These are phyloP conservation scores for Plemyria rubiginata DNA, from an alignment of 2,888 invertebrate species.

Conservation along the genomic window DNA sequence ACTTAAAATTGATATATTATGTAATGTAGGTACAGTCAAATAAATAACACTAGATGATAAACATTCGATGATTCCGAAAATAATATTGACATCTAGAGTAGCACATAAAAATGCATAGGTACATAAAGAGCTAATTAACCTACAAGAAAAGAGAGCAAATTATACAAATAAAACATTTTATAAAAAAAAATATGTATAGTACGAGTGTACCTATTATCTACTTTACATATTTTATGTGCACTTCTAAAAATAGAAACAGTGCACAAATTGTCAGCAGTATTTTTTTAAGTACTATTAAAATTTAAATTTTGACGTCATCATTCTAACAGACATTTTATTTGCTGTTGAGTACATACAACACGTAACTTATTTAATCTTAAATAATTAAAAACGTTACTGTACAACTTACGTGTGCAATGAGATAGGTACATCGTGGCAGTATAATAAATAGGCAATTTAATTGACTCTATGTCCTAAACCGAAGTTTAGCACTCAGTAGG, in stretches of 20 bases:
- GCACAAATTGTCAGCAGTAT: conserved; percentile 5
- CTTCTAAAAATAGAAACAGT: conserved; percentile 19
- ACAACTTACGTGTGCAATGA: conserved; percentile 64
- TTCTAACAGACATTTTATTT: background rate
- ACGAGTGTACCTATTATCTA: conserved; percentile 27
- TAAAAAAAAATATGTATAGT: conserved; percentile 21
- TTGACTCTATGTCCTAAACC: conserved; percentile 16
- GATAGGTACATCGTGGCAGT: conserved; percentile 34
- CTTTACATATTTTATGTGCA: conserved; percentile 26
- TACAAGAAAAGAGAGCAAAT: conserved; percentile 35
- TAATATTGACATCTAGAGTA: background rate
- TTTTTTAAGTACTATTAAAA: background rate
- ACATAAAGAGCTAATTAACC: conserved; percentile 26
- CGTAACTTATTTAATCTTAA: conserved; percentile 37
- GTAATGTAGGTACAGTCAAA: conserved; percentile 11
- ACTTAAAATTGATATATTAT: background rate
- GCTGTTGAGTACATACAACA: conserved; percentile 14
- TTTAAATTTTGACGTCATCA: background rate
- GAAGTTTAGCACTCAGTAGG: too few relatives aligned
- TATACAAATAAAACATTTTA: conserved; percentile 6
- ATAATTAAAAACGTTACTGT: conserved; percentile 54
- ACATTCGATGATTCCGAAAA: conserved; percentile 11
- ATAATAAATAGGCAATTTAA: conserved; percentile 33
- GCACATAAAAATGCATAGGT: conserved; percentile 28
- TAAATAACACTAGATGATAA: conserved; percentile 10